Percentiles rank a stretch among this genome's conserved stretches.
Conservation (phyloP, 2,888 invertebrate genomes). For the Orchesella flavescens region DNA sequence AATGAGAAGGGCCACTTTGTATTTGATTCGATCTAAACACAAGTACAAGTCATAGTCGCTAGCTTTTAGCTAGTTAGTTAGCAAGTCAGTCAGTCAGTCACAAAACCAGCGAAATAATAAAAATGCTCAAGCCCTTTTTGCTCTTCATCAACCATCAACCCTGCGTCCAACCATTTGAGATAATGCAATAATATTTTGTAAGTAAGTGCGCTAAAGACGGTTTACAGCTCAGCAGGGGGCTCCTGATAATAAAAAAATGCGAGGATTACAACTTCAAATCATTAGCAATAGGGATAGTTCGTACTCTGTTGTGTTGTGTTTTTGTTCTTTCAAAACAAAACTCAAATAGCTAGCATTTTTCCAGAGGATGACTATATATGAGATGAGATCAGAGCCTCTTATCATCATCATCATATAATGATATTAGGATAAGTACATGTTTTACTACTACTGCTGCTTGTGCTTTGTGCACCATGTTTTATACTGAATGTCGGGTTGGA, state of each 20-base stretch:
- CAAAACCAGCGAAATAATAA: background rate
- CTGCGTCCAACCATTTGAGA: conserved; percentile 2
- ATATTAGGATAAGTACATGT: conserved; percentile 7
- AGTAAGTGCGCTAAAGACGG: conserved; percentile 35
- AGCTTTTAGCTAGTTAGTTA: background rate
- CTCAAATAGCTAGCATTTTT: conserved; percentile 9
- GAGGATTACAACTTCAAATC: conserved; percentile 17
- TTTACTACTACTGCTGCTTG: conserved; percentile 6
- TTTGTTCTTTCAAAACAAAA: background rate
- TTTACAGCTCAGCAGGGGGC: conserved; percentile 45
- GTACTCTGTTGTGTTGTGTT: background rate
- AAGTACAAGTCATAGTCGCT: too few species aligned
- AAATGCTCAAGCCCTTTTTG: background rate
- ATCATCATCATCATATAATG: conserved; percentile 1
- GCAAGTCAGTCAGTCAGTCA: background rate
- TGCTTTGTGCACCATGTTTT: background rate
- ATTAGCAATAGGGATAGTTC: background rate
- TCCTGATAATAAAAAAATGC: conserved; percentile 42
- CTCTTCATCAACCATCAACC: conserved; percentile 5
- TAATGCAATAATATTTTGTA: conserved; percentile 54
- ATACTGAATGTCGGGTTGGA: background rate
- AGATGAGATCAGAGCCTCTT: background rate
- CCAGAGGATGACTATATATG: background rate
- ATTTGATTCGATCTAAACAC: too few species aligned
- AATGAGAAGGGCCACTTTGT: background rate